Conservation (phyloP, 2,797 vertebrate species). For the Myotis findleyi region DNA sequence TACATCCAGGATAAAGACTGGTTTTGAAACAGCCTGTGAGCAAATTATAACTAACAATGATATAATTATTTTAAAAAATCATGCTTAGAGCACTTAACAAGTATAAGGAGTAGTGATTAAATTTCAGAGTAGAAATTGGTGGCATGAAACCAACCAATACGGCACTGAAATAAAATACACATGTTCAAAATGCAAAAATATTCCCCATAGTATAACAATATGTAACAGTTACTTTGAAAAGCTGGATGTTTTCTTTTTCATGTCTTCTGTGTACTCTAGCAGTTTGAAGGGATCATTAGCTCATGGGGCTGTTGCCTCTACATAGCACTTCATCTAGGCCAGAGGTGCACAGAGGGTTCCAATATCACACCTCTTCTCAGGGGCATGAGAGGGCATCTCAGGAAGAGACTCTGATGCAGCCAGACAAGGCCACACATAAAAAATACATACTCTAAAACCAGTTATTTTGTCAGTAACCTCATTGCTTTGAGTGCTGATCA, state of each 20-base stretch:
- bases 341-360: background rate
- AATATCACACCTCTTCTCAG: background rate
- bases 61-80: background rate
- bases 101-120: background rate
- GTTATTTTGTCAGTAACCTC: background rate
- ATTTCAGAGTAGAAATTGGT: slow-evolving; percentile 24
- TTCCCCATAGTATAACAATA: background rate
- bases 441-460: background rate
- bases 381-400: background rate
- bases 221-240: background rate
- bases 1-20: background rate
- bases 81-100: slow-evolving; percentile 36
- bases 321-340: background rate
- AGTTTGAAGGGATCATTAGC: background rate
- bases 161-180: slow-evolving; percentile 17
- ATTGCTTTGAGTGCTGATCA: slow-evolving; percentile 30
- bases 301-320: background rate
- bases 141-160: background rate
- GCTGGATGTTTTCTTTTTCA: background rate
- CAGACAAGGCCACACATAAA: background rate
- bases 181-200: background rate
- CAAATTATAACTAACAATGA: slow-evolving; percentile 42
- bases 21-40: slow-evolving; percentile 25
- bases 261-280: background rate
- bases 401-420: background rate